These are phyloP conservation scores for Lampris megalopsis DNA, from an alignment of 2,113 vertebrate genomes.

Conservation along the genomic window DNA sequence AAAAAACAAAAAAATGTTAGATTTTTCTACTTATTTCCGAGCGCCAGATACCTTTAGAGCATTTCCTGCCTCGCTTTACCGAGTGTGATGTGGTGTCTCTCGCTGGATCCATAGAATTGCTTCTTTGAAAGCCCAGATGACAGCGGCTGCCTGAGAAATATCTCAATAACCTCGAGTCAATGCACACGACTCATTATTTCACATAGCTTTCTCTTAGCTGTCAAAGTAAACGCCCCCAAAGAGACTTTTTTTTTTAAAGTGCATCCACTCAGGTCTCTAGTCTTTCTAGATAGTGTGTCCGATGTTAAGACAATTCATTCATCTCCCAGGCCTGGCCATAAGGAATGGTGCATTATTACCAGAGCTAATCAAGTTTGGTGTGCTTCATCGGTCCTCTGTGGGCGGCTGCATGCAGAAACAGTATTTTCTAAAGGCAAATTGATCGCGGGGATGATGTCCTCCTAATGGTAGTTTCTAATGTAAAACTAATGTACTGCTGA, in stretches of 20 bases:
- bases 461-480: conserved; percentile 80
- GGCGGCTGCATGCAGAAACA: conserved; percentile 59
- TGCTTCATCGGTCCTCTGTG: conserved; percentile 76
- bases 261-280: conserved; percentile 37
- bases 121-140: conserved; percentile 35
- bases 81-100: neutral
- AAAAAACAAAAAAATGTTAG: neutral
- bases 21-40: neutral
- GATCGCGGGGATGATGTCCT: conserved; percentile 75
- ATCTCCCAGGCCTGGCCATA: conserved; percentile 63
- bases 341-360: conserved; percentile 66
- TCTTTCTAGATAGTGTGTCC: conserved; percentile 23
- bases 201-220: conserved; percentile 32
- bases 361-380: conserved; percentile 76
- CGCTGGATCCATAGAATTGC: neutral
- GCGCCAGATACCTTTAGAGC: neutral
- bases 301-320: conserved; percentile 52
- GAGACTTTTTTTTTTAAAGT: conserved; percentile 34
- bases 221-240: conserved; percentile 41
- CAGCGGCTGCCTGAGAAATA: conserved; percentile 9
- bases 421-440: conserved; percentile 81
- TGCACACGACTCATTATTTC: conserved; percentile 38
- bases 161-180: conserved; percentile 10
- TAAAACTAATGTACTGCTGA: conserved; percentile 80
- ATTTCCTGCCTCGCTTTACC: conserved; percentile 3